Conservation (phyloP, 37 sponge, comb jelly and placozoan genomes). For the Geodia barretti region DNA sequence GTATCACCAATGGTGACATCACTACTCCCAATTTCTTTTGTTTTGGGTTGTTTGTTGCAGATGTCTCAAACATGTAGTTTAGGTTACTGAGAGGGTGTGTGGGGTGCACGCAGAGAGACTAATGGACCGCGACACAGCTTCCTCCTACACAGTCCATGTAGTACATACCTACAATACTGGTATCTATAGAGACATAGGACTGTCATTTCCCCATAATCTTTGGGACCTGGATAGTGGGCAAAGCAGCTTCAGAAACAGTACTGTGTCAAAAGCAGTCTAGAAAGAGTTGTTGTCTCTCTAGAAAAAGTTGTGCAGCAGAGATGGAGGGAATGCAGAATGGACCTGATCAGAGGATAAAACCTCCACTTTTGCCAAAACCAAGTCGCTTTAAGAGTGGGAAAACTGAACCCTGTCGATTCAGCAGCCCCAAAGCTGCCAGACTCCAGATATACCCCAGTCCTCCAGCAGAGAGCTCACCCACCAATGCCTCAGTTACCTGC, state of each 20-base stretch:
- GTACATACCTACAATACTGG: too few relatives aligned
- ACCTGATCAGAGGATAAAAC: too few relatives aligned
- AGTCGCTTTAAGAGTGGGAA: too few relatives aligned
- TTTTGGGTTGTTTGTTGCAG: neutral
- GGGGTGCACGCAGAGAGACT: slow-evolving; percentile 2
- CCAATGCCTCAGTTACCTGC: too few relatives aligned
- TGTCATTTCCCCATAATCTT: neutral
- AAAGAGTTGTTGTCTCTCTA: neutral
- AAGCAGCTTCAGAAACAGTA: neutral
- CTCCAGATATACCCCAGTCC: too few relatives aligned
- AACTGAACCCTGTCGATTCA: too few relatives aligned
- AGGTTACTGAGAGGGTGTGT: neutral
- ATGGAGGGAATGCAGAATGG: too few relatives aligned
- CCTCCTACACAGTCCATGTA: neutral
- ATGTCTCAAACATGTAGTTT: neutral
- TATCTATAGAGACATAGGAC: neutral
- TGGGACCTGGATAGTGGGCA: neutral
- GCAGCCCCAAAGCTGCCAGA: too few relatives aligned
- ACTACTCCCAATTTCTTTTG: neutral
- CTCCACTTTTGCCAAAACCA: too few relatives aligned
- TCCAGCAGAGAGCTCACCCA: too few relatives aligned
- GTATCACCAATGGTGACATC: neutral
- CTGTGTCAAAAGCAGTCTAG: neutral
- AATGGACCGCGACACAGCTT: neutral
- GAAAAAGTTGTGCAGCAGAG: too few relatives aligned